These are phyloP conservation scores for Trichopria drosophilae DNA, from an alignment of 2,888 invertebrate genomes.

Conservation along the genomic window DNA sequence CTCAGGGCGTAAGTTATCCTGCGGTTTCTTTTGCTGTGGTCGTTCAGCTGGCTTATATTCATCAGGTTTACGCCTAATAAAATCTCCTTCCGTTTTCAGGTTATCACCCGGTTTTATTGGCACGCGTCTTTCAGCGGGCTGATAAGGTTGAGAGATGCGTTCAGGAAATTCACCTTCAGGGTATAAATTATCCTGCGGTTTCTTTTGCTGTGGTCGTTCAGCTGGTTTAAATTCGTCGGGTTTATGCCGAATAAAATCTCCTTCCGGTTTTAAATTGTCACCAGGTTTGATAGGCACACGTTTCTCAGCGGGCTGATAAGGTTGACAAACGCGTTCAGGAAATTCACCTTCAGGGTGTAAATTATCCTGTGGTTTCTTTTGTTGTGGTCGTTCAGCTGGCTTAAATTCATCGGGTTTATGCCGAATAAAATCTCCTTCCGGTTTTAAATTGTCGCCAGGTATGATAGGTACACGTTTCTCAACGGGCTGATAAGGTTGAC, in stretches of 20 bases:
- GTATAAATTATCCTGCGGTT: slow-evolving; percentile 65
- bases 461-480: slow-evolving; percentile 63
- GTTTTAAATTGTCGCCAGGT: slow-evolving; percentile 61
- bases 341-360: slow-evolving; percentile 61
- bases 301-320: slow-evolving; percentile 59
- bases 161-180: slow-evolving; percentile 62
- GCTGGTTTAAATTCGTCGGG: slow-evolving; percentile 43
- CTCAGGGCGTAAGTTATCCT: slow-evolving; percentile 59
- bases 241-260: slow-evolving; percentile 57
- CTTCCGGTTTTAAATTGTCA: slow-evolving; percentile 60
- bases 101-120: slow-evolving; percentile 59
- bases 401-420: slow-evolving; percentile 37
- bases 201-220: slow-evolving; percentile 52
- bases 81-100: slow-evolving; percentile 64
- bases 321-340: slow-evolving; percentile 42
- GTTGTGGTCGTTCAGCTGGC: slow-evolving; percentile 56
- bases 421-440: slow-evolving; percentile 60
- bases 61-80: slow-evolving; percentile 59
- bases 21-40: slow-evolving; percentile 57
- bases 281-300: slow-evolving; percentile 57
- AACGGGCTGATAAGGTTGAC: slow-evolving; percentile 49
- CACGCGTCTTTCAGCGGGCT: slow-evolving; percentile 57
- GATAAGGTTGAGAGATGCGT: slow-evolving; percentile 52
- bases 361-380: slow-evolving; percentile 59
- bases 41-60: slow-evolving; percentile 61